Evolutionary conservation across 2,888 invertebrate genomes (phyloP).

Genomic region (Phortica magna): DNA sequence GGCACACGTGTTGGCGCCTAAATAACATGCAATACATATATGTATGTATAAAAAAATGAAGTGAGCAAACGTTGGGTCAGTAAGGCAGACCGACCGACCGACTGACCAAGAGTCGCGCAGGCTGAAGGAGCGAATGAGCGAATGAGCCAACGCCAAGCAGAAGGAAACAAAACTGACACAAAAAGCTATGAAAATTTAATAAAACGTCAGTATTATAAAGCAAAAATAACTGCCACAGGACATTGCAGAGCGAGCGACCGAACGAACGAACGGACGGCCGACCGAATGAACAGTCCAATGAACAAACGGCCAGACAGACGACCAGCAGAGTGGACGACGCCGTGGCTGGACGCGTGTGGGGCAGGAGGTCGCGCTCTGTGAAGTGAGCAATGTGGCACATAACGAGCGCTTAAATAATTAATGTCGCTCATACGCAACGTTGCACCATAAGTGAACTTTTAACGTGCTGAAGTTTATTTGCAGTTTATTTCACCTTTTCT

Average conservation of each 20-base stretch:
- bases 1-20: conserved; percentile 26
- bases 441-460: conserved; percentile 36
- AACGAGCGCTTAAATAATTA: conserved; percentile 71
- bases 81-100: background rate
- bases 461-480: conserved; percentile 24
- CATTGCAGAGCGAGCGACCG: background rate
- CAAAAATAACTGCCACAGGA: background rate
- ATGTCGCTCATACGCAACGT: conserved; percentile 70
- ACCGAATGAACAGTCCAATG: background rate
- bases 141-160: too few species aligned
- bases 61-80: conserved; percentile 15
- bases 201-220: conserved; percentile 33
- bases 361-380: background rate
- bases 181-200: conserved; percentile 39
- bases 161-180: background rate
- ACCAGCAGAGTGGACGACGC: background rate
- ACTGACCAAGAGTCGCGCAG: background rate
- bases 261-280: too few species aligned
- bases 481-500: conserved; percentile 3
- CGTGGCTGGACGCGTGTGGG: background rate
- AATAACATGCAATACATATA: conserved; percentile 34
- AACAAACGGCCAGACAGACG: conserved; percentile 11
- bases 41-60: too few species aligned
- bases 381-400: conserved; percentile 55
- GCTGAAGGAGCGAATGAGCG: background rate